Evolutionary conservation across 2,797 vertebrate species (phyloP).

Genomic region (Prionace glauca): DNA sequence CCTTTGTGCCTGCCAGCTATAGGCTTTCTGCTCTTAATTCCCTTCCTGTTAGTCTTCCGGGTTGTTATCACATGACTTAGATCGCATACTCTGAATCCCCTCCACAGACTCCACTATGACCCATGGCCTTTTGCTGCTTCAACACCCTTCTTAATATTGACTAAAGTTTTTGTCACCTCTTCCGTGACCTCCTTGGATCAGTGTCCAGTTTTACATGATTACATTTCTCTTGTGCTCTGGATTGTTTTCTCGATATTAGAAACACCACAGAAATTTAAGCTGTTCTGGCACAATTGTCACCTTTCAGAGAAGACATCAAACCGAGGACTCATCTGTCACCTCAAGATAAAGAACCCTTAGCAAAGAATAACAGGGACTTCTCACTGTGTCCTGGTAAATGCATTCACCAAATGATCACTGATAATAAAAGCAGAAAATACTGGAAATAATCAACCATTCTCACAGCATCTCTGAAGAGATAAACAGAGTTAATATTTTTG

Average conservation of each 20-base stretch:
- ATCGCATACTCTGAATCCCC: background rate
- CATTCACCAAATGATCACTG: background rate
- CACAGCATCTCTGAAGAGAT: background rate
- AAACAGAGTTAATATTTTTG: background rate
- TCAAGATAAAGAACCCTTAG: background rate
- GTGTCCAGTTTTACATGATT: background rate
- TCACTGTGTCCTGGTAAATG: background rate
- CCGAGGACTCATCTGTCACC: background rate
- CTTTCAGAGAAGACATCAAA: background rate
- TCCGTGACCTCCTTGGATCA: background rate
- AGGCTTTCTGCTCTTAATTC: no score
- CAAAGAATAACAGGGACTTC: background rate
- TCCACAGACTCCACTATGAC: background rate
- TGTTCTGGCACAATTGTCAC: background rate
- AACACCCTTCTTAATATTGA: background rate
- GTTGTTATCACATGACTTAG: no score
- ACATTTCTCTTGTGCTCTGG: background rate
- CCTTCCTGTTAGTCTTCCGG: no score
- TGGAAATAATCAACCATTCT: background rate
- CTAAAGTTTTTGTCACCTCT: background rate
- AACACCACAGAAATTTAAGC: background rate
- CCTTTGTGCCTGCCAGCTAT: no score
- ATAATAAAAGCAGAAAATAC: background rate
- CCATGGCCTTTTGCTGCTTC: background rate
- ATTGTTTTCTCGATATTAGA: background rate